Evolutionary conservation across 64 coral and sea anemone species (phyloP).

Genomic region (Acropora yongei): DNA sequence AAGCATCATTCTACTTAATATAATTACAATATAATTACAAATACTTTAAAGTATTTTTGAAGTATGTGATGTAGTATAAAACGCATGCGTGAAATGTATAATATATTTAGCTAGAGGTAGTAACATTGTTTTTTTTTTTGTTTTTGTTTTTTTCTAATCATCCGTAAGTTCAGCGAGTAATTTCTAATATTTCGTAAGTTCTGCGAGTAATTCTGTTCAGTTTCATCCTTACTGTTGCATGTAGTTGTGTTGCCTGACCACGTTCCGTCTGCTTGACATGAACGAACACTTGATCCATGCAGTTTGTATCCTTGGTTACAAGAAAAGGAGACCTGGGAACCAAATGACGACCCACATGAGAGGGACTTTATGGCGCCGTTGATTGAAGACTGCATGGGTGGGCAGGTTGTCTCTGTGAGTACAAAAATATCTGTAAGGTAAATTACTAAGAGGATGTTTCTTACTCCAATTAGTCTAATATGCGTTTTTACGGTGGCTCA

Average conservation of each 20-base stretch:
- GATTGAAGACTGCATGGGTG: background rate
- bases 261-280: conserved; percentile 50
- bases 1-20: too few species aligned
- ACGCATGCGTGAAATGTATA: too few species aligned
- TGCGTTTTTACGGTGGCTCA: too few species aligned
- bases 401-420: conserved; percentile 27
- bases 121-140: background rate
- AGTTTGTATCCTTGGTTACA: conserved; percentile 51
- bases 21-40: too few species aligned
- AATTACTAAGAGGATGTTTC: too few species aligned
- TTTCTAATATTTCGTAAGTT: background rate
- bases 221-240: conserved; percentile 68
- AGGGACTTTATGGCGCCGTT: conserved; percentile 47
- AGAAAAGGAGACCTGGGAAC: conserved; percentile 46
- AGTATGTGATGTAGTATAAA: too few species aligned
- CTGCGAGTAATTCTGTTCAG: background rate
- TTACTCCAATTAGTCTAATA: too few species aligned
- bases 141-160: too few species aligned
- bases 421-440: too few species aligned
- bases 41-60: too few species aligned
- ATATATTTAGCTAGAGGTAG: too few species aligned
- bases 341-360: conserved; percentile 40
- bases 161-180: too few species aligned
- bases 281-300: conserved; percentile 48
- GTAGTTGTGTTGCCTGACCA: conserved; percentile 72